These are phyloP conservation scores for Halocynthia roretzi DNA, from an alignment of 23 tunicate genomes.

Conservation along the genomic window DNA sequence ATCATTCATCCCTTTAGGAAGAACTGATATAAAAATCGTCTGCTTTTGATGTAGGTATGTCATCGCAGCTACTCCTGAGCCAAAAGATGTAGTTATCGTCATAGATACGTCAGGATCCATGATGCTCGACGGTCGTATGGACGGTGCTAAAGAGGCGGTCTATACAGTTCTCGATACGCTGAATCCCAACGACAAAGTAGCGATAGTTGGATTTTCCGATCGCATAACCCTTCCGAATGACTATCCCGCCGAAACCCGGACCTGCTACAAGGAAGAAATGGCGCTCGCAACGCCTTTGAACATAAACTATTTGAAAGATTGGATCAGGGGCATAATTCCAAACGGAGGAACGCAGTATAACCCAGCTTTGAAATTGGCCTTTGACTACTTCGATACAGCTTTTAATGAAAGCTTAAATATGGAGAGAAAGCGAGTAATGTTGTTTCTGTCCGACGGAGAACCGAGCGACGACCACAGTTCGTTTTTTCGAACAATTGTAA, in stretches of 20 bases:
- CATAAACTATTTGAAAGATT: slow-evolving; percentile 26
- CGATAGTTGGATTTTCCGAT: slow-evolving; percentile 54
- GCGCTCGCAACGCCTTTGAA: slow-evolving; percentile 62
- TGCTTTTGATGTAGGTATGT: slow-evolving; percentile 48
- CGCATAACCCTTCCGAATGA: not conserved
- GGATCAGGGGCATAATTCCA: slow-evolving; percentile 26
- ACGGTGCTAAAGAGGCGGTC: slow-evolving; percentile 48
- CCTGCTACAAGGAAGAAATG: slow-evolving; percentile 38
- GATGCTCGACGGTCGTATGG: slow-evolving; percentile 34
- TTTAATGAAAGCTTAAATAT: not conserved
- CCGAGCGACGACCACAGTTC: slow-evolving; percentile 43
- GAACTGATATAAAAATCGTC: too few species aligned
- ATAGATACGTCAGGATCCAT: slow-evolving; percentile 66
- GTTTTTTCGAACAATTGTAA: slow-evolving; percentile 35
- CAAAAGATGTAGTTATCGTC: slow-evolving; percentile 70
- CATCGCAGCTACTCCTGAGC: slow-evolving; percentile 57
- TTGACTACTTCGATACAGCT: slow-evolving; percentile 45
- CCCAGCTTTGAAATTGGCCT: slow-evolving; percentile 35
- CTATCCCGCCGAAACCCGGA: not conserved
- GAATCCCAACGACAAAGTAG: slow-evolving; percentile 50
- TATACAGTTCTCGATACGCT: slow-evolving; percentile 57
- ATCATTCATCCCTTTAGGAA: too few species aligned
- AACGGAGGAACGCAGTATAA: slow-evolving; percentile 49
- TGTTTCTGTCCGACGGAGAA: slow-evolving; percentile 79
- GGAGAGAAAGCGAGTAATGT: slow-evolving; percentile 47